A percentile compares a stretch with the other conserved stretches of the same genome.
Evolutionary conservation across 2,888 invertebrate species (phyloP).

Genomic region (Bedellia somnulentella): DNA sequence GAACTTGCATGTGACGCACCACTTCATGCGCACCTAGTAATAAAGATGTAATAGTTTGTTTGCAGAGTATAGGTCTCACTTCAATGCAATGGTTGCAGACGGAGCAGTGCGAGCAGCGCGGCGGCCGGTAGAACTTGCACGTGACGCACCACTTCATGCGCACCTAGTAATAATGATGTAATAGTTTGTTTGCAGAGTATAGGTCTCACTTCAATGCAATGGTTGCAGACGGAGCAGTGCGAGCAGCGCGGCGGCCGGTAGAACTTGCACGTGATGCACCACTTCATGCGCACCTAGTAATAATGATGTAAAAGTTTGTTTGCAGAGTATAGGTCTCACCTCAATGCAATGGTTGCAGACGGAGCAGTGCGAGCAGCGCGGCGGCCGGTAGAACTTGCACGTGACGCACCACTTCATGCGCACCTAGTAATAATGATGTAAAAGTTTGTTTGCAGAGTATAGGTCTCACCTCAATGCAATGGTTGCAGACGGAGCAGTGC

Average conservation of each 20-base stretch:
- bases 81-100: slow-evolving; percentile 99
- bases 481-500: slow-evolving; percentile 99
- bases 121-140: slow-evolving; percentile 99
- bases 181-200: no score
- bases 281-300: slow-evolving; percentile 99
- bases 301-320: no score
- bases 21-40: slow-evolving; percentile 99
- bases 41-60: no score
- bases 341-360: slow-evolving; percentile 99
- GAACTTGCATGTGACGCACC: slow-evolving; percentile 99
- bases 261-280: slow-evolving; percentile 99
- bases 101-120: slow-evolving; percentile 98
- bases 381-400: slow-evolving; percentile 99
- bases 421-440: no score
- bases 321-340: no score
- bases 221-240: slow-evolving; percentile 99
- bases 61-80: no score
- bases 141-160: slow-evolving; percentile 99
- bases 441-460: no score
- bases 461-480: slow-evolving; percentile 94
- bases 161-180: no score
- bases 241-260: slow-evolving; percentile 98
- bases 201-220: slow-evolving; percentile 98
- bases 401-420: slow-evolving; percentile 99
- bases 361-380: slow-evolving; percentile 98